Evolutionary conservation across 2,888 invertebrate genomes (phyloP).

Genomic region (Suillia variegata): DNA sequence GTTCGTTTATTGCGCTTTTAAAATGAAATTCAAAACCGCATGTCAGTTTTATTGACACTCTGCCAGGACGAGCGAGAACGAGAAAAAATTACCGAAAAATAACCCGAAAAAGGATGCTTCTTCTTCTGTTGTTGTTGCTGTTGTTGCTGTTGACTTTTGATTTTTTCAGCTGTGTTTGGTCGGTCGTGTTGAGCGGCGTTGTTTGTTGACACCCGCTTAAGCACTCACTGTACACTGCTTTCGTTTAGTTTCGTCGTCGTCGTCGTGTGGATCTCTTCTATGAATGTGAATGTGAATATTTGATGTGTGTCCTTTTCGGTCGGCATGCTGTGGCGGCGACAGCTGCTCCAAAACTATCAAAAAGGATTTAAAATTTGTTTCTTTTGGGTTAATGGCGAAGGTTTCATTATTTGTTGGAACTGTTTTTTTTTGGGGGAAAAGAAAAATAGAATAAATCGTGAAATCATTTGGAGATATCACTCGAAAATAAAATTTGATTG

Average conservation of each 20-base stretch:
- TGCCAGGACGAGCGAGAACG: background rate
- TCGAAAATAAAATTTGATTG: too few species aligned
- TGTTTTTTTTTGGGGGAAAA: too few species aligned
- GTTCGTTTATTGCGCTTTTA: constrained; percentile 40
- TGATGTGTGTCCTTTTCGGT: background rate
- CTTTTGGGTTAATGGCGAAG: too few species aligned
- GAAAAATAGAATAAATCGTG: too few species aligned
- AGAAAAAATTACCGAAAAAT: background rate
- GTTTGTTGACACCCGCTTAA: constrained; percentile 12
- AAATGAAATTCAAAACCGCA: constrained; percentile 39
- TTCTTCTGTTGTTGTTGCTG: background rate
- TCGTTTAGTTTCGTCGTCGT: too few species aligned
- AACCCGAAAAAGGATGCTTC: background rate
- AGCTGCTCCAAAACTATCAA: too few species aligned
- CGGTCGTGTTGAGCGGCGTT: background rate
- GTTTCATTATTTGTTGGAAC: too few species aligned
- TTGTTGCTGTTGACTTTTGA: background rate
- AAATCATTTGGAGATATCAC: too few species aligned
- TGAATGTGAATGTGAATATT: constrained; percentile 1
- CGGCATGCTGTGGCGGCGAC: background rate
- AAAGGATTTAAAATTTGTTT: too few species aligned
- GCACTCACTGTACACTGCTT: too few species aligned
- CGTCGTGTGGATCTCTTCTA: too few species aligned
- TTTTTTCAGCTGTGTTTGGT: background rate
- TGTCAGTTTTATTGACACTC: constrained; percentile 26